Base-by-base conservation (phyloP, 2,888 invertebrate species). In the Pediacus dermestoides region DNA sequence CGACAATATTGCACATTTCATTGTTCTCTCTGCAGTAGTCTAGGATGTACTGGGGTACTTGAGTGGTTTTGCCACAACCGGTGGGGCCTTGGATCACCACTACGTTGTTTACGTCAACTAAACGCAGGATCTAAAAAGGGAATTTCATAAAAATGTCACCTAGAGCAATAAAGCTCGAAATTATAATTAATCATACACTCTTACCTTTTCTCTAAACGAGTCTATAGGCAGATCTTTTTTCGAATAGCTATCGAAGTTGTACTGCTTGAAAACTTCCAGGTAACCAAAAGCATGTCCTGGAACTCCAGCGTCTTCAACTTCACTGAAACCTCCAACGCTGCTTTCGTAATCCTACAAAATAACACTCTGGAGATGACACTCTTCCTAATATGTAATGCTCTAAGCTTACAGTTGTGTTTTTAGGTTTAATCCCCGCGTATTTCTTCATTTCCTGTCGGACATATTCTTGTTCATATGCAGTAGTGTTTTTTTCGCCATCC, bases 51-150 rank as follows among this genome's bases (percentile, higher is more conserved):
- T 95, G 95, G 0, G 95, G 93, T 0, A 91, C 88, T 69, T 89
- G 88, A 0, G 89, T 90, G 0, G 93, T 91, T 68, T 91, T 91
- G 10, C 97, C 97, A 65, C 94, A 94, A 1, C 97, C 97, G 0
- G 97, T 96, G 1, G 85, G 84, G 1, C 96, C 96, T 68, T 92
- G 85, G 27, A 99, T 80, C 7, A 97, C 77, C 1, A 87, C 77
- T 0, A 93, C 87, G 34, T 81, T 78, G 62, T 81, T 82, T 1
- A 75, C 72, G 10, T 75, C 71, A 6, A 95, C 78, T 31, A 77
- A 73, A 2, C 75, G 67, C 2, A 92, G 50, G 36, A 95, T 88
- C 78, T 88, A 58, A 13, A 48, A 45, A 18, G 14, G 41, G 34
- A 37, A 28, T 21, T 14, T 10, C 34, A 14, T 15, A 18, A 30